Percentiles rank a stretch among this genome's conserved stretches.
Conservation (phyloP, 30 jellyfish, hydroid and myxozoan genomes). For the Chrysaora quinquecirrha region DNA sequence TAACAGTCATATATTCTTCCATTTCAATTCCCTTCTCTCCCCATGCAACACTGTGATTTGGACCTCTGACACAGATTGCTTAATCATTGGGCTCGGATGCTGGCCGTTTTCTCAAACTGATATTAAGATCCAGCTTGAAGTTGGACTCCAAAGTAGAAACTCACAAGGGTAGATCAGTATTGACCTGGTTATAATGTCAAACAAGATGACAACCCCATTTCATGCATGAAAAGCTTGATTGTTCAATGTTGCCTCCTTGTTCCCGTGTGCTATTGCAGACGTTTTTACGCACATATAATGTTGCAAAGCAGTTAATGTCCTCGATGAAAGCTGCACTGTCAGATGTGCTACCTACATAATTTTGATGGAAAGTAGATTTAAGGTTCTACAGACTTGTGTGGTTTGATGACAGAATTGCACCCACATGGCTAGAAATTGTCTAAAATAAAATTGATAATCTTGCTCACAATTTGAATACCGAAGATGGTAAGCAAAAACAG, state of each 20-base stretch:
- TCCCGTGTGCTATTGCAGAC: not conserved
- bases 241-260: constrained; percentile 14
- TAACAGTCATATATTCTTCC: constrained; percentile 14
- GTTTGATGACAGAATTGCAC: not conserved
- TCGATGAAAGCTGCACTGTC: not conserved
- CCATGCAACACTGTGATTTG: constrained; percentile 20
- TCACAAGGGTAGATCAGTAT: constrained; percentile 7
- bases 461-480: not conserved
- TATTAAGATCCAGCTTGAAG: constrained; percentile 12
- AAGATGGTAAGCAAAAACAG: not conserved
- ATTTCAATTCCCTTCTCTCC: not conserved
- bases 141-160: constrained; percentile 18
- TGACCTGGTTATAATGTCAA: not conserved
- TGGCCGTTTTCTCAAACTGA: not conserved
- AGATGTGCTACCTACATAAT: not conserved
- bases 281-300: not conserved
- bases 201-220: constrained; percentile 6
- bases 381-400: not conserved
- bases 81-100: constrained; percentile 21
- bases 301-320: constrained; percentile 14
- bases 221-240: constrained; percentile 16
- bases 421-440: not conserved
- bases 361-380: not conserved
- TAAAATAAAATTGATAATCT: not conserved
- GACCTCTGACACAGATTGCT: constrained; percentile 23